Conservation (phyloP, 2,113 vertebrate species). For the Lutjanus erythropterus region DNA sequence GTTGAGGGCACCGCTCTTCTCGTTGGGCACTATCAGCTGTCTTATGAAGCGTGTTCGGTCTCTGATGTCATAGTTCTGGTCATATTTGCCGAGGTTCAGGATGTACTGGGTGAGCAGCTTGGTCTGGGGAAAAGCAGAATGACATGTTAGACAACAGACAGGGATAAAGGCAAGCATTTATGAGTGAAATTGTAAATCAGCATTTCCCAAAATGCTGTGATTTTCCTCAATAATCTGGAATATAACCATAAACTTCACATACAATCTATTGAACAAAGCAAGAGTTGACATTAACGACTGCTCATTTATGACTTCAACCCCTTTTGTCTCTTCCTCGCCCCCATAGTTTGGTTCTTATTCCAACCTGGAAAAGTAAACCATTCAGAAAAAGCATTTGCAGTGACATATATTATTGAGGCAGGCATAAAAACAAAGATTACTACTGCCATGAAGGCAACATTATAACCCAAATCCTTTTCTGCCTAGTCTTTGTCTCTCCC, state of each 20-base stretch:
- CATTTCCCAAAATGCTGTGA: too few relatives aligned
- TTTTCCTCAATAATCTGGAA: neutral
- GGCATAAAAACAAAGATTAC: constrained; percentile 82
- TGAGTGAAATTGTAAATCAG: neutral
- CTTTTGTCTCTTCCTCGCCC: too few relatives aligned
- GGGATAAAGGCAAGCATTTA: neutral
- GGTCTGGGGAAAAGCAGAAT: constrained; percentile 85
- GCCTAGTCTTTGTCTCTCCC: constrained; percentile 9
- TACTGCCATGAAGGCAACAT: constrained; percentile 51
- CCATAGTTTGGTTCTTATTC: neutral
- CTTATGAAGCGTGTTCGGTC: constrained; percentile 98
- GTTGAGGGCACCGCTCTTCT: constrained; percentile 95
- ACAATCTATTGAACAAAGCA: neutral
- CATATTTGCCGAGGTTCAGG: constrained; percentile 98
- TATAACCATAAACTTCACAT: neutral
- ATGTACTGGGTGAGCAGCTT: constrained; percentile 99
- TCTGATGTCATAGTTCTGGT: constrained; percentile 99
- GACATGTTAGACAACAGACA: neutral
- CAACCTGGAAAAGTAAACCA: neutral
- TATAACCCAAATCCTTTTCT: constrained; percentile 11
- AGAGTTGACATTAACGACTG: neutral
- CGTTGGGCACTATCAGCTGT: constrained; percentile 97
- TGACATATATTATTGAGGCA: constrained; percentile 27
- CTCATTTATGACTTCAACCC: neutral
- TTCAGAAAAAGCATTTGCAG: neutral